These are phyloP conservation scores for Harpalus rubripes DNA, from an alignment of 2,888 invertebrate genomes.

Conservation along the genomic window DNA sequence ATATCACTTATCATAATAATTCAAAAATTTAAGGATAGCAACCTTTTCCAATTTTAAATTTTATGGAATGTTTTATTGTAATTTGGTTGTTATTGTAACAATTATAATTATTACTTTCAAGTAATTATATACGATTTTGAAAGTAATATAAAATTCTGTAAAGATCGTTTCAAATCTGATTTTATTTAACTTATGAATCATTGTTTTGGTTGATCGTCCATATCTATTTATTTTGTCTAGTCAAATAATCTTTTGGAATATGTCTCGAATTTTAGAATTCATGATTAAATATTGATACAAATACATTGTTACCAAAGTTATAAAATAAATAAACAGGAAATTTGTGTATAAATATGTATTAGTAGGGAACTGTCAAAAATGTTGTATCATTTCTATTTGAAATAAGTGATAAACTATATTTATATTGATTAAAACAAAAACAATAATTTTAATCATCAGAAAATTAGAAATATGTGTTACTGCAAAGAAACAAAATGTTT, in stretches of 20 bases:
- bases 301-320: not conserved
- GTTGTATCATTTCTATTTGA: not conserved
- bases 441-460: slow-evolving; percentile 1
- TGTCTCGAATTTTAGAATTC: not conserved
- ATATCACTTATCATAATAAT: no score
- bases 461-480: slow-evolving; percentile 22
- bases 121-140: no score
- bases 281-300: slow-evolving; percentile 10
- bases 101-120: no score
- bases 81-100: no score
- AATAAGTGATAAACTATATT: not conserved
- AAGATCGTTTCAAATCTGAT: slow-evolving; percentile 22
- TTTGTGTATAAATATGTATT: not conserved
- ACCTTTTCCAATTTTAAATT: no score
- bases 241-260: slow-evolving; percentile 31
- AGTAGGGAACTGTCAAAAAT: not conserved
- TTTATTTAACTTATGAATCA: slow-evolving; percentile 16
- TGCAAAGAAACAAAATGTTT: slow-evolving; percentile 25
- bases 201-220: slow-evolving; percentile 18
- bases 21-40: no score
- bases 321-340: not conserved
- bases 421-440: not conserved
- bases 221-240: slow-evolving; percentile 40
- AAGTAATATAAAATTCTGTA: no score
- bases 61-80: no score